Conservation (phyloP, 2,888 invertebrate genomes). For the Ormia ochracea region DNA sequence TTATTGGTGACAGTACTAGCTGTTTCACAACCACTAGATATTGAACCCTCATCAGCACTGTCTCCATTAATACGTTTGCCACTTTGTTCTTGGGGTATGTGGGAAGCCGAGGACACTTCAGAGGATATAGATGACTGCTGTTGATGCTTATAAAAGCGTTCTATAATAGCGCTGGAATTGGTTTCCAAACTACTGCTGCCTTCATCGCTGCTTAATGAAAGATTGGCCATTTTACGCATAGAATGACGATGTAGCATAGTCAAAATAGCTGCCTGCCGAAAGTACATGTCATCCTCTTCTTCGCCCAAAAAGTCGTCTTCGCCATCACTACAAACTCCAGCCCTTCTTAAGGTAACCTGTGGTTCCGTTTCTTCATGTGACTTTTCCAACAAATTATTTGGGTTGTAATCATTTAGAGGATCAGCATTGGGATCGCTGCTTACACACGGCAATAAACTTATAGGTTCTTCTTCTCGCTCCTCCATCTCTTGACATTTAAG, state of each 20-base stretch:
- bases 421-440: constrained; percentile 71
- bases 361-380: constrained; percentile 27
- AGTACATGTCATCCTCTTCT: constrained; percentile 73
- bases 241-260: constrained; percentile 75
- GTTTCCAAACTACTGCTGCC: constrained; percentile 69
- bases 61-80: constrained; percentile 74
- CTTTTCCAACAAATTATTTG: neutral
- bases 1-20: constrained; percentile 83
- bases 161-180: constrained; percentile 26
- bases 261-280: constrained; percentile 74
- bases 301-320: constrained; percentile 72
- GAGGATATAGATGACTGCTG: constrained; percentile 72
- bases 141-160: constrained; percentile 68
- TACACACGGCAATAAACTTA: constrained; percentile 71
- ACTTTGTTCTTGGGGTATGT: constrained; percentile 12
- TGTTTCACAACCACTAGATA: constrained; percentile 89
- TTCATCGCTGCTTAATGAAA: constrained; percentile 70
- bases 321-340: constrained; percentile 72
- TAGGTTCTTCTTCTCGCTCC: constrained; percentile 68
- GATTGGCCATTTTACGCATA: constrained; percentile 71
- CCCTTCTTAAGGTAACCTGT: constrained; percentile 66
- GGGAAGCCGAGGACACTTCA: constrained; percentile 67
- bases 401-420: constrained; percentile 68
- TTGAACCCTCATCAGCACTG: constrained; percentile 83
- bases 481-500: constrained; percentile 65